Evolutionary conservation across 2,888 invertebrate species (phyloP).

Genomic region (Malachius bipustulatus): DNA sequence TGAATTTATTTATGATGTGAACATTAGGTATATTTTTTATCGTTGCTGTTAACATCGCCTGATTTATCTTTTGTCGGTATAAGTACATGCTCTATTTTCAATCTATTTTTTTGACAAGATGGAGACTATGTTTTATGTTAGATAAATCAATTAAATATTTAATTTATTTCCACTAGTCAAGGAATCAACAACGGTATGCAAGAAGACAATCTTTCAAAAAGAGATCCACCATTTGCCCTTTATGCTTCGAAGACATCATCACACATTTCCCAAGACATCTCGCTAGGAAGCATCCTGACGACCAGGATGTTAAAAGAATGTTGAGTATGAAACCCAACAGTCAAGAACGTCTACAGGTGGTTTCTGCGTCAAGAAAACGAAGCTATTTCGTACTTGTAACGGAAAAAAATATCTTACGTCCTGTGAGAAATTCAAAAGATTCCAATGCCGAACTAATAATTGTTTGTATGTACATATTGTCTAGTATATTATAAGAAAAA

Average conservation of each 20-base stretch:
- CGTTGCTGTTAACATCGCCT: too few relatives aligned
- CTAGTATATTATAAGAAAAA: slow-evolving; percentile 15
- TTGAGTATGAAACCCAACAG: neutral
- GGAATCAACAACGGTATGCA: too few relatives aligned
- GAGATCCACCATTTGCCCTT: neutral
- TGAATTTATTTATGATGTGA: too few relatives aligned
- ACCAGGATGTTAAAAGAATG: slow-evolving; percentile 1
- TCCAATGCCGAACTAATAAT: slow-evolving; percentile 11
- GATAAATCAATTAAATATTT: too few relatives aligned
- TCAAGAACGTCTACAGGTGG: too few relatives aligned
- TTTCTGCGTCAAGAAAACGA: neutral
- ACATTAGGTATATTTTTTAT: too few relatives aligned
- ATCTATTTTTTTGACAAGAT: too few relatives aligned
- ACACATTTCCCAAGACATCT: slow-evolving; percentile 4
- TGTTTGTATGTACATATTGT: slow-evolving; percentile 12
- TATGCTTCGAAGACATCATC: neutral
- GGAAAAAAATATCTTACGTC: slow-evolving; percentile 5
- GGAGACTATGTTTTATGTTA: too few relatives aligned
- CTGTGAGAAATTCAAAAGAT: slow-evolving; percentile 6
- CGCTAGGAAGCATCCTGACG: neutral
- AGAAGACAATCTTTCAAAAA: too few relatives aligned
- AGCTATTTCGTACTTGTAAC: neutral
- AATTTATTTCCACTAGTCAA: too few relatives aligned
- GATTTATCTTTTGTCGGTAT: too few relatives aligned
- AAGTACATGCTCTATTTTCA: too few relatives aligned